Conservation (phyloP, 2,113 vertebrate genomes). For the Piaya cayana region DNA sequence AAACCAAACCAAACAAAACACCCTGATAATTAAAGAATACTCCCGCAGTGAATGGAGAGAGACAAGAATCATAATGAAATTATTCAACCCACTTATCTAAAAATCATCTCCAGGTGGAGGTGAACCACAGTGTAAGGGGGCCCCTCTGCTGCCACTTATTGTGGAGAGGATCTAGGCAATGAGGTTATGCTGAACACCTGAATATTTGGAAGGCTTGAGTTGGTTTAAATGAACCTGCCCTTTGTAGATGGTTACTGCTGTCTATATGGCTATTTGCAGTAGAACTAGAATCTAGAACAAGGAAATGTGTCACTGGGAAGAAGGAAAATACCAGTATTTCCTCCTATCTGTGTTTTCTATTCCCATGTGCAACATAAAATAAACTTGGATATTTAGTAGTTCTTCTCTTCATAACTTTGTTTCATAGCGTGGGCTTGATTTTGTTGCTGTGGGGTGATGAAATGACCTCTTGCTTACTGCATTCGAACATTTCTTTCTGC, state of each 20-base stretch:
- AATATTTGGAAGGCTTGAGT: neutral
- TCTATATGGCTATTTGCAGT: neutral
- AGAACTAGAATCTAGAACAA: neutral
- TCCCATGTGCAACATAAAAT: neutral
- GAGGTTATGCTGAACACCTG: neutral
- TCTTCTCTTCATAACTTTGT: neutral
- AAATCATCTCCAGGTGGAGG: no score
- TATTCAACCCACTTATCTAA: no score
- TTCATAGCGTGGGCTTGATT: neutral
- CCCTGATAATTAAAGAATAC: no score
- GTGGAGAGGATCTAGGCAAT: no score
- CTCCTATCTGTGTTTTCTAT: neutral
- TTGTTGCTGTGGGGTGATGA: neutral
- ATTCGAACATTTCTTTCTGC: neutral
- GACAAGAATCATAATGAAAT: no score
- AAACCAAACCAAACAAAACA: no score
- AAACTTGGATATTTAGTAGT: neutral
- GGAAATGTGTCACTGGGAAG: neutral
- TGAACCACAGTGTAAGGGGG: no score
- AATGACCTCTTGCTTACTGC: neutral
- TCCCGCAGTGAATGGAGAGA: no score
- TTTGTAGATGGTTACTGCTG: neutral
- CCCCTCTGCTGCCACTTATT: no score
- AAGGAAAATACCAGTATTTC: neutral
- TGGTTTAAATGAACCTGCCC: neutral